Evolutionary conservation across 1,140 invertebrate species (phyloP).

Genomic region (Drosophila ercepeae): DNA sequence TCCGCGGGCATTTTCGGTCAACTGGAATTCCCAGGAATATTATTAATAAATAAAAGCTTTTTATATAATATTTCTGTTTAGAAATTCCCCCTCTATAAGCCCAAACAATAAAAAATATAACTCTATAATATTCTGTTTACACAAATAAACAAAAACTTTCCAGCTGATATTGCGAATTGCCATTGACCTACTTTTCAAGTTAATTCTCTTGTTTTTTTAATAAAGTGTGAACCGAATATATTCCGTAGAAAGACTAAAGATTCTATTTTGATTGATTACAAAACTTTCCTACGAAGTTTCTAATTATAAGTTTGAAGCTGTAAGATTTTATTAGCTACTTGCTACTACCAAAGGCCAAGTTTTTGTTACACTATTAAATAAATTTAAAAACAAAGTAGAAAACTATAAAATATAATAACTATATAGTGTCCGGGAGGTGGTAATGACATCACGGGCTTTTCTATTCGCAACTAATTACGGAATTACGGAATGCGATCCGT

Average conservation of each 20-base stretch:
- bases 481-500: background rate
- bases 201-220: background rate
- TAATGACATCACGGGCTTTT: constrained; percentile 1
- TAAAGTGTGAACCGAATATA: no score
- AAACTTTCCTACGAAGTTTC: no score
- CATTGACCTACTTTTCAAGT: background rate
- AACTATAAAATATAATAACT: background rate
- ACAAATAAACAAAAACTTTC: background rate
- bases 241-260: no score
- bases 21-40: background rate
- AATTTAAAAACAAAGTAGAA: no score
- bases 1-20: background rate
- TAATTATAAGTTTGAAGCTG: no score
- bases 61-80: background rate
- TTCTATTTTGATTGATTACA: no score
- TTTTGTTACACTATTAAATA: no score
- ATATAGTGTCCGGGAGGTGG: background rate
- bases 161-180: background rate
- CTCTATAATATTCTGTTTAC: background rate
- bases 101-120: background rate
- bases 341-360: no score
- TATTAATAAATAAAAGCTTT: background rate
- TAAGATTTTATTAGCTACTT: no score
- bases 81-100: background rate
- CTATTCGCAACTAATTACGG: background rate